Evolutionary conservation across 2,888 invertebrate species (phyloP), one percentile per base, ranked within the genome.

Genomic region (Papilio gigon): DNA sequence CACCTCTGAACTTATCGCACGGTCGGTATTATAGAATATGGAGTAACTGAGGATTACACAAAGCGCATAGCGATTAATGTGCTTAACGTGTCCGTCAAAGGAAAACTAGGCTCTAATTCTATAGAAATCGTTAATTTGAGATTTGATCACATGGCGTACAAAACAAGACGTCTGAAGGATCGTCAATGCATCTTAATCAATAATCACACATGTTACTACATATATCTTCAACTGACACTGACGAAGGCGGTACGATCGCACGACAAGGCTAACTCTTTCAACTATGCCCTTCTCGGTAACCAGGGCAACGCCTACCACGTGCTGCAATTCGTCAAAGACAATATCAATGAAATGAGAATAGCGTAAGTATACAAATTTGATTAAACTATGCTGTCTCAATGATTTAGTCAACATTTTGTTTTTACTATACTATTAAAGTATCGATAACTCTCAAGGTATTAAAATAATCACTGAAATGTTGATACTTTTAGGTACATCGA

Each of bases 211-310:
- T 14, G 22, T 40, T 56, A 70, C 83, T 83, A 40, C 76, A 91
- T 90, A 75, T 91, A 88, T 61, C 73, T 91, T 67, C 74, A 83
- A 12, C 44, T 91, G n/a, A 88, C 90, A 2, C 70, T 92, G 9
- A 82, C 82, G 0, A 80, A 83, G 42, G 77, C 76, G 58, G 89
- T 92, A 1, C 83, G 91, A 68, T 82, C 83, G 0, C 92, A 92
- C 27, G 92, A 92, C 72, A 92, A 92, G 75, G 79, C 79, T 0
- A 90, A 80, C 27, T 76, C 90, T 0, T 90, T 91, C 74, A 90
- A 86, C 75, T 91, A 87, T 73, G 91, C 88, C 1, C 76, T 92
- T 1, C 80, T 87, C 1, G 91, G 91, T 0, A 89, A 89, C 66
- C 77, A 76, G 22, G 85, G 84, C 27, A 88, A 85, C 27, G 89